These are phyloP conservation scores for Aquatica leii DNA, from an alignment of 2,888 invertebrate genomes.

Conservation along the genomic window DNA sequence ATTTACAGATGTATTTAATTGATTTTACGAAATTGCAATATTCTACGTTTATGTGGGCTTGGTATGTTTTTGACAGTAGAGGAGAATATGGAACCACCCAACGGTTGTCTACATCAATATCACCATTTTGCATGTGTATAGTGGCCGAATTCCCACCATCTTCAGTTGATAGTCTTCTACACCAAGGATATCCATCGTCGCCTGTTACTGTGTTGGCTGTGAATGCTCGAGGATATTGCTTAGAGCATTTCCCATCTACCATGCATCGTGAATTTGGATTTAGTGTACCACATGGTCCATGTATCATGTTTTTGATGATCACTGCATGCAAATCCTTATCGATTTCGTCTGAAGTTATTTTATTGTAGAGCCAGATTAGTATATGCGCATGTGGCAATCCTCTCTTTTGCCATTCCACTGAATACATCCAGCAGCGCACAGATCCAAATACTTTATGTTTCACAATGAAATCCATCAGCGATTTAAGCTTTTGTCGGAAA, in stretches of 20 bases:
- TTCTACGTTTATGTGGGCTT: no score
- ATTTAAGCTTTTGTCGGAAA: slow-evolving; percentile 44
- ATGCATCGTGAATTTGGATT: slow-evolving; percentile 56
- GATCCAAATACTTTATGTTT: slow-evolving; percentile 45
- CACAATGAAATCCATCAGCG: slow-evolving; percentile 39
- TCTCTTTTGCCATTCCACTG: no score
- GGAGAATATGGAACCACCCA: slow-evolving; percentile 55
- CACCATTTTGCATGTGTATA: no score
- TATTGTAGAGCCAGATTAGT: slow-evolving; percentile 44
- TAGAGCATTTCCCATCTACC: slow-evolving; percentile 52
- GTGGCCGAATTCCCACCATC: no score
- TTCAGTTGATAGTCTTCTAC: background rate
- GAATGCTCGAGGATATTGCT: slow-evolving; percentile 42
- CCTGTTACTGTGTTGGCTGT: slow-evolving; percentile 40
- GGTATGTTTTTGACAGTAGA: slow-evolving; percentile 41
- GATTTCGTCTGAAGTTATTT: slow-evolving; percentile 33
- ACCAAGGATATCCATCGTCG: slow-evolving; percentile 30
- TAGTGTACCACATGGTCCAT: slow-evolving; percentile 52
- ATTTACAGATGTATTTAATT: no score
- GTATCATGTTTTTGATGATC: slow-evolving; percentile 51
- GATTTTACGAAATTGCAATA: no score
- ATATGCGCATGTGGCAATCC: no score
- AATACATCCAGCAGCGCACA: slow-evolving; percentile 45
- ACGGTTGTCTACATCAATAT: slow-evolving; percentile 50
- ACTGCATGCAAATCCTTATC: slow-evolving; percentile 48